These are phyloP conservation scores for Lycodopsis pacificus DNA, from an alignment of 2,797 vertebrate genomes.

Conservation along the genomic window DNA sequence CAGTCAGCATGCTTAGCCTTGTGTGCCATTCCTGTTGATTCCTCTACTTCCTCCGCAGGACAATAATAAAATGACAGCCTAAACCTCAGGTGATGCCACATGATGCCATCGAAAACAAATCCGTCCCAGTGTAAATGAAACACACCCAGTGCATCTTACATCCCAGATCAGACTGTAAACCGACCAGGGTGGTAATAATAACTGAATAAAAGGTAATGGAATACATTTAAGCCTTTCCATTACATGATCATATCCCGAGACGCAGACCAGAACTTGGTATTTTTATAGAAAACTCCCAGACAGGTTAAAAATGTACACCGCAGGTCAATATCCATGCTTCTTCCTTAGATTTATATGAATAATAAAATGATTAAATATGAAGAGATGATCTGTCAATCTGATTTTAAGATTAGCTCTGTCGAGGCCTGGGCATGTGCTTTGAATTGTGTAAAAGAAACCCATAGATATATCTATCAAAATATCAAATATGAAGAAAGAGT, in stretches of 20 bases:
- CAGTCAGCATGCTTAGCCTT: slow-evolving; percentile 63
- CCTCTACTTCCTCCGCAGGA: slow-evolving; percentile 64
- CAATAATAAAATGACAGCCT: slow-evolving; percentile 72
- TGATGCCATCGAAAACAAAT: slow-evolving; percentile 82
- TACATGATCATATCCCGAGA: slow-evolving; percentile 46
- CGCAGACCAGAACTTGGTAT: slow-evolving; percentile 28
- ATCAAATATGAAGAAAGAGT: slow-evolving; percentile 12
- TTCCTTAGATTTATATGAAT: neutral
- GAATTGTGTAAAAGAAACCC: slow-evolving; percentile 8
- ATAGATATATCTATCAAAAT: neutral
- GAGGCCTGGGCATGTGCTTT: neutral
- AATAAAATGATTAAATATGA: slow-evolving; percentile 19
- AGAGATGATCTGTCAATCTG: neutral
- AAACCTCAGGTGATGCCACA: slow-evolving; percentile 79
- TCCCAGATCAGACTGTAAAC: slow-evolving; percentile 73
- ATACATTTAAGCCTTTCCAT: slow-evolving; percentile 68
- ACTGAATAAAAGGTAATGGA: slow-evolving; percentile 74
- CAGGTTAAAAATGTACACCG: slow-evolving; percentile 1
- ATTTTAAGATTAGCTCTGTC: neutral
- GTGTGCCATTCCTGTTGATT: slow-evolving; percentile 63
- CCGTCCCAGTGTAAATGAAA: slow-evolving; percentile 81
- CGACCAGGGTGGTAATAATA: slow-evolving; percentile 70
- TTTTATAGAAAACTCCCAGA: slow-evolving; percentile 32
- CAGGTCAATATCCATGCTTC: slow-evolving; percentile 18
- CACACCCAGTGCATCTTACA: slow-evolving; percentile 68